Percentiles rank a stretch among this genome's conserved stretches.
Conservation (phyloP, 2,113 vertebrate genomes). For the Urocolius indicus region DNA sequence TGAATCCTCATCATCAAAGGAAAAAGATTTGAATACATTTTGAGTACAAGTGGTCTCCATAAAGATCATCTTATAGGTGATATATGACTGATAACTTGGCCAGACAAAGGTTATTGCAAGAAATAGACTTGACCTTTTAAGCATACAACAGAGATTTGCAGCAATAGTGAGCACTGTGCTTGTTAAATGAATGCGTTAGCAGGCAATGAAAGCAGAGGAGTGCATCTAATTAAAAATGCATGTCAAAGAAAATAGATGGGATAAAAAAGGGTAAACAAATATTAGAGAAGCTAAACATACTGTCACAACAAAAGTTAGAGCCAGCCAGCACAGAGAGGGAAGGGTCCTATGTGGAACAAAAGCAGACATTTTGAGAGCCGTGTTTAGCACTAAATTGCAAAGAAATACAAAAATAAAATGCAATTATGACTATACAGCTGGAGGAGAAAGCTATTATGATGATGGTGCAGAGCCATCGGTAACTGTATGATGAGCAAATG, state of each 20-base stretch:
- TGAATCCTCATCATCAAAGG: background rate
- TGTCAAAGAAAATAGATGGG: slow-evolving; percentile 37
- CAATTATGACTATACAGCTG: slow-evolving; percentile 41
- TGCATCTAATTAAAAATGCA: slow-evolving; percentile 63
- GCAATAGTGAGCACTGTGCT: background rate
- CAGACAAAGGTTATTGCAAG: slow-evolving; percentile 55
- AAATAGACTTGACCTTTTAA: slow-evolving; percentile 65
- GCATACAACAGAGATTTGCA: slow-evolving; percentile 19
- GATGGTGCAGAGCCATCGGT: slow-evolving; percentile 17
- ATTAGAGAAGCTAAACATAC: slow-evolving; percentile 17
- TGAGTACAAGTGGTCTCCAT: background rate
- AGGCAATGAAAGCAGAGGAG: slow-evolving; percentile 41
- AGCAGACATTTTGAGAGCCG: slow-evolving; percentile 1
- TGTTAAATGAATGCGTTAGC: slow-evolving; percentile 48
- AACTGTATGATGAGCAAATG: slow-evolving; percentile 34
- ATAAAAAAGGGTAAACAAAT: slow-evolving; percentile 59
- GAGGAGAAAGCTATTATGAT: slow-evolving; percentile 60
- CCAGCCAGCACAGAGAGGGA: background rate
- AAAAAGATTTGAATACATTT: background rate
- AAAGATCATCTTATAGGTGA: background rate
- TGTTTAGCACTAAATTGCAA: background rate
- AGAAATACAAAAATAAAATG: slow-evolving; percentile 54
- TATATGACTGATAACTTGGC: slow-evolving; percentile 22
- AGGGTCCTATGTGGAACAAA: background rate
- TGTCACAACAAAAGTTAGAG: slow-evolving; percentile 15